Conservation (phyloP, 2,113 vertebrate genomes). For the Channa argus region DNA sequence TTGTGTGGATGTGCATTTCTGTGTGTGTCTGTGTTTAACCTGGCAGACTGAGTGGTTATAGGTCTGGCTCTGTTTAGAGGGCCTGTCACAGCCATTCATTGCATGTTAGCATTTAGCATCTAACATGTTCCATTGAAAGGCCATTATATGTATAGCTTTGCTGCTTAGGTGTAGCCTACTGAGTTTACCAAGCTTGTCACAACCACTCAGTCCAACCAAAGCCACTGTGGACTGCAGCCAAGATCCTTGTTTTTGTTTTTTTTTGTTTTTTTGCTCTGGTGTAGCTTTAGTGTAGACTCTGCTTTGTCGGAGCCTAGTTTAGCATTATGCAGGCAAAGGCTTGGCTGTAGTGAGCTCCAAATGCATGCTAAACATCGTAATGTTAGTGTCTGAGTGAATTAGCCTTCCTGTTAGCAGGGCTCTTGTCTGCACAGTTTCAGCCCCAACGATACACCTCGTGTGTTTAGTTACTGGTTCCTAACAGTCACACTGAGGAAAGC, state of each 20-base stretch:
- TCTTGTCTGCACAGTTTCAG: slow-evolving; percentile 69
- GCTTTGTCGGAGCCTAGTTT: slow-evolving; percentile 35
- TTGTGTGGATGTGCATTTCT: slow-evolving; percentile 28
- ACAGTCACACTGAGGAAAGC: slow-evolving; percentile 52
- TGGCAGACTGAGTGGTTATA: slow-evolving; percentile 65
- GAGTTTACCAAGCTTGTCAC: slow-evolving; percentile 72
- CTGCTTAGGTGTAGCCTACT: slow-evolving; percentile 65
- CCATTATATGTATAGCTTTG: slow-evolving; percentile 67
- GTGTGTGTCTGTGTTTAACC: slow-evolving; percentile 60
- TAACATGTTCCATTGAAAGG: slow-evolving; percentile 65
- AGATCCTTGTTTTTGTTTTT: slow-evolving; percentile 24
- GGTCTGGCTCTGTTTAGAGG: slow-evolving; percentile 87
- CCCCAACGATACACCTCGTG: slow-evolving; percentile 54
- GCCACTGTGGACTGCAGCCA: slow-evolving; percentile 53
- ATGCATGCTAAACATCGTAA: slow-evolving; percentile 60
- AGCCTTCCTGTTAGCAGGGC: slow-evolving; percentile 66
- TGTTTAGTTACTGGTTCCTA: slow-evolving; percentile 59
- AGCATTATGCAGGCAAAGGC: slow-evolving; percentile 55
- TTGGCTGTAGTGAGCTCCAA: slow-evolving; percentile 55
- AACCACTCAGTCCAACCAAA: slow-evolving; percentile 64
- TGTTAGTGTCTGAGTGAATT: slow-evolving; percentile 74
- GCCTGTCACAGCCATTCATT: slow-evolving; percentile 89
- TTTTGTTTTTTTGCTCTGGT: slow-evolving; percentile 17
- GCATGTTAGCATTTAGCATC: slow-evolving; percentile 79
- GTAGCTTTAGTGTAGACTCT: slow-evolving; percentile 44